Base-by-base conservation (phyloP, 2,888 invertebrate genomes). In the Pollenia angustigena region DNA sequence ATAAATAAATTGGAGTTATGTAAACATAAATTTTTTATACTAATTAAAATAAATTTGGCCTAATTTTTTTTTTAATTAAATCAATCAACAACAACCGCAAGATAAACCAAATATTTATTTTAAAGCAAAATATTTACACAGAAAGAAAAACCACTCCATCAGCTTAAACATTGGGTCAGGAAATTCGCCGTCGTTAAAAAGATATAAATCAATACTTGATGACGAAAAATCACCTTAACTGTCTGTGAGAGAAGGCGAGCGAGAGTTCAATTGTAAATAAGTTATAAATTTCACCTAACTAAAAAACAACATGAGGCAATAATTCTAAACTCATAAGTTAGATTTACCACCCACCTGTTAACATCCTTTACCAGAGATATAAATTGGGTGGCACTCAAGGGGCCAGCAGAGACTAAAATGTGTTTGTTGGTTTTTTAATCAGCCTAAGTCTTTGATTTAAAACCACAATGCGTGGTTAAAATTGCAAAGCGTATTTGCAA, bases 261-360 rank as follows among this genome's bases (percentile, higher is more conserved):
- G 6, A 32, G 4, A 32, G 32, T 32, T 32, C 4, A 32, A 32
- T 32, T 32, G 32, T 32, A 32, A 64, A 64, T 16, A 42, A 44
- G 18, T 44, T 18, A 11, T 16, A 44, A 44, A 74, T 74, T n/a
- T 74, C 46, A 75, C 60, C 75, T 60, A 52, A 23, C 44, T 68
- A 23, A 58, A 60, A 75, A 60, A 75, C 68, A 69, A 60, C 81
- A 60, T 69, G 42, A 60, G 75, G 75, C 81, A 44, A 60, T 75
- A 58, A 75, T 75, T 69, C 69, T 44, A 75, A 75, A 82, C 60
- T 68, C 68, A 69, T 82, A 75, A 82, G 50, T 82, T 68, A 68
- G 16, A 68, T 66, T 54, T 32, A 58, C 81, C 81, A 82, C 81
- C 81, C 81, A 82, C 75, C 75, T 82, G 75, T 82, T 81, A 76